These are phyloP conservation scores for Eleutherodactylus coqui DNA, from an alignment of 2,797 vertebrate species.

Conservation along the genomic window DNA sequence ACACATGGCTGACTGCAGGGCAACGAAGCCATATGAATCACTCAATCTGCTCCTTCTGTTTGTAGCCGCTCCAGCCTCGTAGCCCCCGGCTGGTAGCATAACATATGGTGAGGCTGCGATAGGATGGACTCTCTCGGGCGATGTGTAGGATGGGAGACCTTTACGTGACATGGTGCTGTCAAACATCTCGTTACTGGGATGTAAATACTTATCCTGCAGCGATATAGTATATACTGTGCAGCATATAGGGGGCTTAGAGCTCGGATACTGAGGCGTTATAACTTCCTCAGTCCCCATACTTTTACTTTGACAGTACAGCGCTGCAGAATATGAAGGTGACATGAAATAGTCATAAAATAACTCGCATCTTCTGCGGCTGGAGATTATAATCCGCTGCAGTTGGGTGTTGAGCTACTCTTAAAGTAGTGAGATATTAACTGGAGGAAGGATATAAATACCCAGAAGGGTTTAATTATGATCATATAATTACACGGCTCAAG, in stretches of 20 bases:
- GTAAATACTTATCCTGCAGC: no score
- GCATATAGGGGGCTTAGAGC: neutral
- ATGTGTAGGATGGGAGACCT: neutral
- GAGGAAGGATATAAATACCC: constrained; percentile 48
- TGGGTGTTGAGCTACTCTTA: neutral
- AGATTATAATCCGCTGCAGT: neutral
- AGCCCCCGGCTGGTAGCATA: neutral
- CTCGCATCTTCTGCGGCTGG: no score
- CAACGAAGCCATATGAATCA: neutral
- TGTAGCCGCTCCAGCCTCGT: no score
- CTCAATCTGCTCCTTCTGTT: neutral
- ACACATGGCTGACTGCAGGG: neutral
- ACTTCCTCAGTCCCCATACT: no score
- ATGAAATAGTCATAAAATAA: neutral
- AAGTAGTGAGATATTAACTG: constrained; percentile 24
- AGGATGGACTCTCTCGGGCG: neutral
- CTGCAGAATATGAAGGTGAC: neutral
- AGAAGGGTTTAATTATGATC: constrained; percentile 41
- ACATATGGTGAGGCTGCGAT: neutral
- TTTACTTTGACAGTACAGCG: neutral
- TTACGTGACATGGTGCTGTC: neutral
- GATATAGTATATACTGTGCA: neutral
- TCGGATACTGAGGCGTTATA: neutral
- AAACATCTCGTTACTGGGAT: no score
- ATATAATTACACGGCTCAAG: constrained; percentile 30